Percentiles rank a stretch among this genome's conserved stretches.
Conservation (phyloP, 1,140 invertebrate genomes). For the Drosophila biarmipes region DNA sequence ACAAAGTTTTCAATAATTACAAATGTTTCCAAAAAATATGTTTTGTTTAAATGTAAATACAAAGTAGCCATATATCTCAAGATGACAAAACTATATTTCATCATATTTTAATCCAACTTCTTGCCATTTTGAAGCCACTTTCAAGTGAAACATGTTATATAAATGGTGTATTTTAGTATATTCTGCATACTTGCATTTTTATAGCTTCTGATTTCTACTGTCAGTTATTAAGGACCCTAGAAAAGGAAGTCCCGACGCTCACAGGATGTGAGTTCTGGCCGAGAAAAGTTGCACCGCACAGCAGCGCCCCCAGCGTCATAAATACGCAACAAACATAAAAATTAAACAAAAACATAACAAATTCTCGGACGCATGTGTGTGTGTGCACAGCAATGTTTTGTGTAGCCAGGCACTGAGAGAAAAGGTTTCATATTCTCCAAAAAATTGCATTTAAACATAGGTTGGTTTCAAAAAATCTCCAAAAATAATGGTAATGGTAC, state of each 20-base stretch:
- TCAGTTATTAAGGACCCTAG: neutral
- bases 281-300: conserved; percentile 24
- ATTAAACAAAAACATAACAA: conserved; percentile 69
- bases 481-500: too few relatives aligned
- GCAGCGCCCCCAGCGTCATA: conserved; percentile 48
- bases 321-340: conserved; percentile 70
- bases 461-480: too few relatives aligned
- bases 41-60: too few relatives aligned
- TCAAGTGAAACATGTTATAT: too few relatives aligned
- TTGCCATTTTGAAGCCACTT: too few relatives aligned
- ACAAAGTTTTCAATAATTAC: too few relatives aligned
- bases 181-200: neutral
- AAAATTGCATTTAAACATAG: too few relatives aligned
- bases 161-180: neutral
- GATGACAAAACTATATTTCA: too few relatives aligned
- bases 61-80: too few relatives aligned
- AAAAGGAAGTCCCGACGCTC: neutral
- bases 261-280: conserved; percentile 9
- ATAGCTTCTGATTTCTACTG: neutral
- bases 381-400: conserved; percentile 38
- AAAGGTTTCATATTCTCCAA: neutral
- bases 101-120: too few relatives aligned
- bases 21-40: too few relatives aligned
- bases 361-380: conserved; percentile 29
- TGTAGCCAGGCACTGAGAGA: conserved; percentile 17